Evolutionary conservation across 2,797 vertebrate species (phyloP), one percentile per base, ranked within the genome.

Genomic region (Malacoctenus gilli): DNA sequence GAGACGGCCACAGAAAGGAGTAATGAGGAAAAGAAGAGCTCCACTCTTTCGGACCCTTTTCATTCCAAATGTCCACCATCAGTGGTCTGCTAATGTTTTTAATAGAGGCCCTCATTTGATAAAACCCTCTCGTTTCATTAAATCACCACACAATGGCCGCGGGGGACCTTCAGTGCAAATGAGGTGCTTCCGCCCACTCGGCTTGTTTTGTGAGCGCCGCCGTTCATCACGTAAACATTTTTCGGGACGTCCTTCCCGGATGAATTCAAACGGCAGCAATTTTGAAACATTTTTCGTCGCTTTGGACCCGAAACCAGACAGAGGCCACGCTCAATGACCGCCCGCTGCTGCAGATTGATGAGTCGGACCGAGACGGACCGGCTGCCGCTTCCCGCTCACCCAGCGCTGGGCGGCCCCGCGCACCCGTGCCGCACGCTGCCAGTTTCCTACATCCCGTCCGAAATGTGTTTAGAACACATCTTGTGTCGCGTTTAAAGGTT

Each of bases 381-480:
- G n/a, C 28, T 10, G 28, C 28, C 16, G 14, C 7, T 15, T 36
- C 9, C 16, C 4, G 18, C 11, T 8, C 22, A 8, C 4, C 22
- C n/a, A n/a, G n/a, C n/a, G n/a, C n/a, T n/a, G n/a, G n/a, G n/a
- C n/a, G n/a, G n/a, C n/a, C n/a, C n/a, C n/a, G n/a, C n/a, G 15
- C 14, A 34, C 12, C 19, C 35, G 28, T 41, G 10, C 25, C 7
- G 22, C 47, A n/a, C 48, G 23, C 20, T 4, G 11, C 1, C 1
- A 2, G 4, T 1, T 35, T 35, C 39, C 41, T n/a, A 7, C 4
- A 8, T 20, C 3, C 18, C 10, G n/a, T 38, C 31, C 50, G 20
- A 59, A 54, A 54, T 41, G 25, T 13, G 18, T 48, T 43, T 22
- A 47, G 18, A 43, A 32, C 53, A 57, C 59, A 56, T 12, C 14